phyloP scores from a whole-genome alignment of 2,797 vertebrate species.

The Moxostoma hubbsi region DNA sequence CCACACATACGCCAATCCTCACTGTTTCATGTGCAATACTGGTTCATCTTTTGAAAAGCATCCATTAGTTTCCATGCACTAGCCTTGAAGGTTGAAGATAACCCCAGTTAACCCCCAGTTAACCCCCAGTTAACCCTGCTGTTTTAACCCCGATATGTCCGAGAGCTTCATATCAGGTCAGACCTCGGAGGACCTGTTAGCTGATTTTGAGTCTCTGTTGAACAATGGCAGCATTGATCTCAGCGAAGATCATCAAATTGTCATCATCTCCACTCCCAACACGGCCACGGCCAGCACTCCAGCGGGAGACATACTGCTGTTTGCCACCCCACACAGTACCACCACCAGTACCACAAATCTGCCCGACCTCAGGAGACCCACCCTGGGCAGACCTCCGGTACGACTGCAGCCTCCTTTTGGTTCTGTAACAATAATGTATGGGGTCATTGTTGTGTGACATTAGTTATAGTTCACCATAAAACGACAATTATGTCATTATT shows the following conservation, averaged over 20 bases:
- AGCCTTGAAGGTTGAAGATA: background rate
- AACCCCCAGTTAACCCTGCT: constrained; percentile 8
- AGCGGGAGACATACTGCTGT: constrained; percentile 87
- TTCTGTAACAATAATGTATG: too few relatives aligned
- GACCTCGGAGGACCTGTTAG: constrained; percentile 82
- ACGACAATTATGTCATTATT: too few relatives aligned
- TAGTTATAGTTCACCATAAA: too few relatives aligned
- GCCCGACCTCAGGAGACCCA: constrained; percentile 80
- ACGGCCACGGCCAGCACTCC: constrained; percentile 72
- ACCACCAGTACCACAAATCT: constrained; percentile 62
- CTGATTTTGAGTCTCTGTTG: constrained; percentile 87
- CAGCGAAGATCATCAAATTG: constrained; percentile 85
- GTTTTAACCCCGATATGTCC: constrained; percentile 70
- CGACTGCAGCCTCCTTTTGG: constrained; percentile 4
- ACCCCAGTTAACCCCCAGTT: background rate
- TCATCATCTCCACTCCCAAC: constrained; percentile 90
- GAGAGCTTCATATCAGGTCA: constrained; percentile 79
- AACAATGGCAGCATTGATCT: constrained; percentile 83
- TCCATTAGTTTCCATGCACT: background rate
- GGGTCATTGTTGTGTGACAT: too few relatives aligned
- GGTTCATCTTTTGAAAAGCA: background rate
- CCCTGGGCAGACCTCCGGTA: constrained; percentile 92
- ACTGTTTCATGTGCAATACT: background rate
- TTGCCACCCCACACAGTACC: constrained; percentile 89
- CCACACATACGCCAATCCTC: background rate